These are phyloP conservation scores for Cantharis rufa DNA, from an alignment of 2,888 invertebrate species.

Conservation along the genomic window DNA sequence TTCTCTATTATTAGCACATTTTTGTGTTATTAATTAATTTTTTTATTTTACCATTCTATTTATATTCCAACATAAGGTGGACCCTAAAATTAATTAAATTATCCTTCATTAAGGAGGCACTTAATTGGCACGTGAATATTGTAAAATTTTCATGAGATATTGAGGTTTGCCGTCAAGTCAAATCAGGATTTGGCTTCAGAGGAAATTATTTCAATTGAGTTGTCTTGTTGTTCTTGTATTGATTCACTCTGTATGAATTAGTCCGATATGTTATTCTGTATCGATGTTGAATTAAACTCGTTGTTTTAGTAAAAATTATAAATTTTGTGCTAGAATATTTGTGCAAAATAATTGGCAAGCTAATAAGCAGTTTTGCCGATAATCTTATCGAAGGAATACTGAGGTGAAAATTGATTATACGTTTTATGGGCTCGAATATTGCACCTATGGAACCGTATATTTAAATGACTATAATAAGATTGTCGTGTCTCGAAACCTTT, in stretches of 20 bases:
- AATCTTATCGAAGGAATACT: constrained; percentile 3
- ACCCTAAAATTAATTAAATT: not conserved
- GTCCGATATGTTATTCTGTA: not conserved
- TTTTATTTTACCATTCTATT: not conserved
- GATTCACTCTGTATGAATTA: not conserved
- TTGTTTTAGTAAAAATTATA: not conserved
- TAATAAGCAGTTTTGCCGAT: not conserved
- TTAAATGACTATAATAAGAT: constrained; percentile 30
- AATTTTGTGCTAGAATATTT: not conserved
- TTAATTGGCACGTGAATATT: not conserved
- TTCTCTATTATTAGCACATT: too few relatives aligned
- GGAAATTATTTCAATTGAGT: not conserved
- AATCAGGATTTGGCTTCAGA: not conserved
- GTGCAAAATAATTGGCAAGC: not conserved
- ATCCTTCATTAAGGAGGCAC: not conserved
- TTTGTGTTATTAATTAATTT: too few relatives aligned
- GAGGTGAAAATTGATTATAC: constrained; percentile 28
- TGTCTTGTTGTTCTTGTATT: not conserved
- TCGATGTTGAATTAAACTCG: not conserved
- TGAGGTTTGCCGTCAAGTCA: not conserved
- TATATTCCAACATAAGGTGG: not conserved
- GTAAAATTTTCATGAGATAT: not conserved
- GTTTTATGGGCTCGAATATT: constrained; percentile 23
- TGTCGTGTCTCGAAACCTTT: constrained; percentile 32
- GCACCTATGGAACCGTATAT: constrained; percentile 28